Conservation (phyloP, 2,888 invertebrate genomes). For the Marronus borbonicus region DNA sequence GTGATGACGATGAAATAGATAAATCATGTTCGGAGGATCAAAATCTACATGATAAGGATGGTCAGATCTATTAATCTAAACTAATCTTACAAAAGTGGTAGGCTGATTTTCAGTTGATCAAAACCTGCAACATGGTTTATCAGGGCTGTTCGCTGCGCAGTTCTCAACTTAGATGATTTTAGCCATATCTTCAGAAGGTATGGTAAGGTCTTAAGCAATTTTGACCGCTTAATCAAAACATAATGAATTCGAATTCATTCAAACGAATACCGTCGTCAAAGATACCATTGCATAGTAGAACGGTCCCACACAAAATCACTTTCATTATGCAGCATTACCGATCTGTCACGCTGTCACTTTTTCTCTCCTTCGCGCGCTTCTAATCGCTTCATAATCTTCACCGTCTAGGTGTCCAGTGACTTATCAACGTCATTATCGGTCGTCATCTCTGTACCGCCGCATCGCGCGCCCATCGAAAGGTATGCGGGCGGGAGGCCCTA, state of each 20-base stretch:
- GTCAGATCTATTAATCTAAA: too few relatives aligned
- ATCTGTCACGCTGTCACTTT: constrained; percentile 36
- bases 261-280: background rate
- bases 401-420: constrained; percentile 36
- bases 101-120: too few relatives aligned
- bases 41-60: background rate
- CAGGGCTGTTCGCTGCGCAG: too few relatives aligned
- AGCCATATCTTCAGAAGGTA: background rate
- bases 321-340: constrained; percentile 6
- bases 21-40: background rate
- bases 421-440: constrained; percentile 38
- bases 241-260: background rate
- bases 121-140: too few relatives aligned
- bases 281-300: background rate
- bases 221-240: background rate
- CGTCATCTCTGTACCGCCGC: constrained; percentile 8
- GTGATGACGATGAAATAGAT: background rate
- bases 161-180: too few relatives aligned
- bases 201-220: background rate
- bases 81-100: too few relatives aligned
- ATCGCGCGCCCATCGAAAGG: background rate
- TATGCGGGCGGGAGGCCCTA: background rate
- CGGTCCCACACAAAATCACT: constrained; percentile 26
- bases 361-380: constrained; percentile 17
- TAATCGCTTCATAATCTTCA: constrained; percentile 42